phyloP scores from a whole-genome alignment of 2,113 vertebrate species.

The Centropristis striata region DNA sequence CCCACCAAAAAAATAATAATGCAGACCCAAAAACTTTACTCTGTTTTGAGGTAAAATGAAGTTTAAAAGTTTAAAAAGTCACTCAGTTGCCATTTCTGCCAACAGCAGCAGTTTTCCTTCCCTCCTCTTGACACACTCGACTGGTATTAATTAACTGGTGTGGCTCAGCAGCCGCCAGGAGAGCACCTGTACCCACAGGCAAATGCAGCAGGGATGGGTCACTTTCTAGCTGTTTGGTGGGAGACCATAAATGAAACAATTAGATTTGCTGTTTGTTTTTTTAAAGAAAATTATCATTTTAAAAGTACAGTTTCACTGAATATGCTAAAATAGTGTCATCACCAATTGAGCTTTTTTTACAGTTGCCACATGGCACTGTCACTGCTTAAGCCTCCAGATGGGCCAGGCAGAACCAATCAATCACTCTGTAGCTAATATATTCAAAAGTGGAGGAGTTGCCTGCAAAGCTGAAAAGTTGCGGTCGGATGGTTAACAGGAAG shows the following conservation, averaged over 20 bases:
- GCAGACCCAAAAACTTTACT: slow-evolving; percentile 33
- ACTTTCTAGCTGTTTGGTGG: not conserved
- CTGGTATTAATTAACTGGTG: slow-evolving; percentile 69
- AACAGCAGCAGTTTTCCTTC: slow-evolving; percentile 62
- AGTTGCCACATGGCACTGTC: slow-evolving; percentile 8
- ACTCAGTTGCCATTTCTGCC: slow-evolving; percentile 46
- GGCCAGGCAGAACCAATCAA: slow-evolving; percentile 64
- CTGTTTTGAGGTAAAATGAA: slow-evolving; percentile 49
- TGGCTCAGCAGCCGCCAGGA: slow-evolving; percentile 50
- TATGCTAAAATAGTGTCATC: slow-evolving; percentile 18
- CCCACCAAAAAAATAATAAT: slow-evolving; percentile 27
- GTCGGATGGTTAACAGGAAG: slow-evolving; percentile 4
- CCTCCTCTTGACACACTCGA: slow-evolving; percentile 64
- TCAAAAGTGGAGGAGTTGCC: slow-evolving; percentile 29
- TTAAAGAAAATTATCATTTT: slow-evolving; percentile 3
- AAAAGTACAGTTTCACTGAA: slow-evolving; percentile 1
- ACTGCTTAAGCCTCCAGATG: slow-evolving; percentile 41
- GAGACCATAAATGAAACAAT: slow-evolving; percentile 1
- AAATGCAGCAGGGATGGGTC: slow-evolving; percentile 23
- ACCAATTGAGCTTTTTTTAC: not conserved
- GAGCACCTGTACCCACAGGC: slow-evolving; percentile 63
- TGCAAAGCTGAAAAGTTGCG: slow-evolving; percentile 16
- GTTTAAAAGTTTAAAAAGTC: slow-evolving; percentile 67
- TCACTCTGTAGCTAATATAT: slow-evolving; percentile 61
- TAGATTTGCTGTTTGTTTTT: slow-evolving; percentile 26